Conservation (phyloP, 2,113 vertebrate species). For the Bungarus multicinctus region DNA sequence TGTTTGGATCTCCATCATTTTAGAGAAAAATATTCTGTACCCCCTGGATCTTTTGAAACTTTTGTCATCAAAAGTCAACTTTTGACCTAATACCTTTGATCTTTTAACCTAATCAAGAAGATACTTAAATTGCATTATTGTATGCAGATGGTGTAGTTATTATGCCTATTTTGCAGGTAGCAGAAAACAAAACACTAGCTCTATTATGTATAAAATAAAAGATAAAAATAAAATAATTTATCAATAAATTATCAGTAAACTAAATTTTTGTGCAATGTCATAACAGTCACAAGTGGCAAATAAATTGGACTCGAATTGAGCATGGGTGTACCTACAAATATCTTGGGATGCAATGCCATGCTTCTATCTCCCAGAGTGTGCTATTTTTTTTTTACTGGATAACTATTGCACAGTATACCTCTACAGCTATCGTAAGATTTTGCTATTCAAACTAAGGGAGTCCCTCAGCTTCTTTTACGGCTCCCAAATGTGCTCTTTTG, state of each 20-base stretch:
- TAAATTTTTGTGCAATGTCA: not conserved
- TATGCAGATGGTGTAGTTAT: not conserved
- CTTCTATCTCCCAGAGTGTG: not conserved
- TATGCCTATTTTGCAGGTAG: not conserved
- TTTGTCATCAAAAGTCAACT: not conserved
- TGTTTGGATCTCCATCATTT: too few species aligned
- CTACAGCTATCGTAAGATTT: not conserved
- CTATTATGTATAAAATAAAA: not conserved
- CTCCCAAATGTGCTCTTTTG: not conserved
- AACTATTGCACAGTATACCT: not conserved
- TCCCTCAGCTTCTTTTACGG: not conserved
- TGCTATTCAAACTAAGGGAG: not conserved
- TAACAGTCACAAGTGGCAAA: not conserved
- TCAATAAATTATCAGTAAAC: not conserved
- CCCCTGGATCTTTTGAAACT: not conserved
- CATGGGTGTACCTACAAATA: not conserved
- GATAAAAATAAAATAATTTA: not conserved
- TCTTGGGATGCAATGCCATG: not conserved
- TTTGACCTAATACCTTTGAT: not conserved
- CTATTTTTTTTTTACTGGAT: not conserved
- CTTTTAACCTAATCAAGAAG: not conserved
- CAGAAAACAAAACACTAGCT: not conserved
- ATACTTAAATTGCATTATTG: not conserved
- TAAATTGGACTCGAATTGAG: not conserved
- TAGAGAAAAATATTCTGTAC: not conserved